Percentiles rank a stretch among this genome's conserved stretches.
Evolutionary conservation across 2,113 vertebrate species (phyloP).

Genomic region (Corythoichthys intestinalis): DNA sequence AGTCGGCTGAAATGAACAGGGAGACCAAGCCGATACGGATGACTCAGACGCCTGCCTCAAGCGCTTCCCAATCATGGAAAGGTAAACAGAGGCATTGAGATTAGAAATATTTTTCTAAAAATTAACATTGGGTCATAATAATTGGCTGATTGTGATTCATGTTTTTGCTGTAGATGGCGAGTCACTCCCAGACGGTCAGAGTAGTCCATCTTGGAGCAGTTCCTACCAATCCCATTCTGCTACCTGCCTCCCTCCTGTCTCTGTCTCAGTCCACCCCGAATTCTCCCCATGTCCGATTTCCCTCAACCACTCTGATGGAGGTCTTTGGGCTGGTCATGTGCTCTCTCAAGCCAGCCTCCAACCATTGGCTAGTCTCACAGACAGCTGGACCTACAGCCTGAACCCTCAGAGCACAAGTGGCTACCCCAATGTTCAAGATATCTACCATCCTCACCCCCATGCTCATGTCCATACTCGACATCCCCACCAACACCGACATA

Average conservation of each 20-base stretch:
- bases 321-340: constrained; percentile 83
- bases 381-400: constrained; percentile 90
- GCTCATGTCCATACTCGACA: constrained; percentile 73
- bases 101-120: neutral
- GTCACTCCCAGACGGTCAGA: constrained; percentile 73
- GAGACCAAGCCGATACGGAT: constrained; percentile 79
- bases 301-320: constrained; percentile 79
- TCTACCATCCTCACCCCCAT: constrained; percentile 85
- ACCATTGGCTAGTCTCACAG: constrained; percentile 73
- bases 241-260: constrained; percentile 77
- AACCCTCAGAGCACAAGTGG: constrained; percentile 81
- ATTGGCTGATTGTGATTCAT: neutral
- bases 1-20: constrained; percentile 80
- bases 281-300: constrained; percentile 79
- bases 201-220: constrained; percentile 85
- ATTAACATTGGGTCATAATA: neutral
- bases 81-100: constrained; percentile 72
- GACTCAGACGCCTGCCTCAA: constrained; percentile 46
- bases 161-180: constrained; percentile 60
- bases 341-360: constrained; percentile 81
- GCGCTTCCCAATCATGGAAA: constrained; percentile 80
- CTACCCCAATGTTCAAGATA: constrained; percentile 86
- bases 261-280: constrained; percentile 82
- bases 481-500: constrained; percentile 57
- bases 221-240: constrained; percentile 81